phyloP scores from a whole-genome alignment of 2,888 invertebrate genomes.

The Coelogynopora nodosa region DNA sequence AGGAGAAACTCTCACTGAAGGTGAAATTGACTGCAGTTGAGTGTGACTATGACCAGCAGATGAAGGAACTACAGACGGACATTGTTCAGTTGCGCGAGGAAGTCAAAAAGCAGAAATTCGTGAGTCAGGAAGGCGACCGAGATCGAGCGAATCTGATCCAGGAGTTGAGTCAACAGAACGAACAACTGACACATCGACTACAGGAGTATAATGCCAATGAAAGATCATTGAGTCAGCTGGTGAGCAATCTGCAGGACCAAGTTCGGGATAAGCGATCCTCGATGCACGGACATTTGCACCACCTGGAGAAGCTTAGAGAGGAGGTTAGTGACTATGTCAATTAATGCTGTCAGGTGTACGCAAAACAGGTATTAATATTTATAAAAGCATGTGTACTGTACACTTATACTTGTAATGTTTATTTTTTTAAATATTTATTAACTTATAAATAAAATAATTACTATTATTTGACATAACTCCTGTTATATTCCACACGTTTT shows the following conservation, averaged over 20 bases:
- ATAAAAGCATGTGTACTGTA: too few species aligned
- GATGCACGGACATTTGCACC: slow-evolving; percentile 81
- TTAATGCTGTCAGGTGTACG: slow-evolving; percentile 1
- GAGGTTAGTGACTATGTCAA: slow-evolving; percentile 66
- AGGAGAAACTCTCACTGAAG: slow-evolving; percentile 82
- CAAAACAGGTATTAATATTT: too few species aligned
- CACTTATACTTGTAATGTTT: too few species aligned
- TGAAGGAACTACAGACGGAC: slow-evolving; percentile 82
- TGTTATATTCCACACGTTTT: too few species aligned
- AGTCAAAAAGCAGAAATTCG: slow-evolving; percentile 64
- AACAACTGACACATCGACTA: slow-evolving; percentile 76
- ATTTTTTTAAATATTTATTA: too few species aligned
- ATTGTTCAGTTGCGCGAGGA: slow-evolving; percentile 75
- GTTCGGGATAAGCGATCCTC: slow-evolving; percentile 66
- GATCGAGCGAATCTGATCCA: slow-evolving; percentile 64
- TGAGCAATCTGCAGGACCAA: slow-evolving; percentile 35
- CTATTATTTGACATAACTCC: too few species aligned
- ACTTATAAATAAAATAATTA: too few species aligned
- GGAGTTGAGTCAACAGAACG: slow-evolving; percentile 83
- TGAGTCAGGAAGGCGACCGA: slow-evolving; percentile 31
- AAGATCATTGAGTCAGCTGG: background rate
- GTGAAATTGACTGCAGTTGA: slow-evolving; percentile 79
- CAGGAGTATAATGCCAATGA: slow-evolving; percentile 5
- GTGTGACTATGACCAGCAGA: slow-evolving; percentile 80
- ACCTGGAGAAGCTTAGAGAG: slow-evolving; percentile 79